A percentile compares a stretch with the other conserved stretches of the same genome.
Conservation (phyloP, 2,797 vertebrate genomes). For the Scomberomorus guttatus region DNA sequence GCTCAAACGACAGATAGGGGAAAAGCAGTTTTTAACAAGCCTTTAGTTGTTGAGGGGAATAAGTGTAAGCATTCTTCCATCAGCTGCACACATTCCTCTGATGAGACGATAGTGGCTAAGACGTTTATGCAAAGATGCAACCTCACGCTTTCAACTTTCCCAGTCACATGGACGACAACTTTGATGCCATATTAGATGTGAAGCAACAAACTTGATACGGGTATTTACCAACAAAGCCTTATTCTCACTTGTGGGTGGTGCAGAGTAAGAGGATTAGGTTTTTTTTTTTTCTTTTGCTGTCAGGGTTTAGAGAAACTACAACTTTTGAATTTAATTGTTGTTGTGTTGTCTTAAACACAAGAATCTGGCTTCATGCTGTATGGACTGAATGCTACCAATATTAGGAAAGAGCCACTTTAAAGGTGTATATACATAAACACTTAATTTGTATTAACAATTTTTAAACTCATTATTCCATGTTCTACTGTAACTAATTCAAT, state of each 20-base stretch:
- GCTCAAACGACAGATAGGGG: constrained; percentile 49
- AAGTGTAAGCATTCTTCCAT: constrained; percentile 81
- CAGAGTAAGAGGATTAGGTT: constrained; percentile 85
- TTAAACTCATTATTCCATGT: too few relatives aligned
- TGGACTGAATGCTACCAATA: background rate
- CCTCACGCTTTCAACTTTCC: constrained; percentile 77
- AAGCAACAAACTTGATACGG: constrained; percentile 83
- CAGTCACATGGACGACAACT: constrained; percentile 78
- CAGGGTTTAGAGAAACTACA: constrained; percentile 71
- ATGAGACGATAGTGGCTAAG: constrained; percentile 71
- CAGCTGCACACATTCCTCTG: constrained; percentile 79
- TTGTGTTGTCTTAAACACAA: constrained; percentile 70
- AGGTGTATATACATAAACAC: background rate
- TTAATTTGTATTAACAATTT: too few relatives aligned
- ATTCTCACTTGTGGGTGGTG: constrained; percentile 65
- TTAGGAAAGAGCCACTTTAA: background rate
- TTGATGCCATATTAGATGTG: constrained; percentile 81
- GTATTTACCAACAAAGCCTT: constrained; percentile 87
- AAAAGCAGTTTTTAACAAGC: constrained; percentile 84
- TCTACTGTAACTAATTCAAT: background rate
- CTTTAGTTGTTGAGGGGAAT: constrained; percentile 78
- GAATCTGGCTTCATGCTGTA: constrained; percentile 44
- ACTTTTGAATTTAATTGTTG: constrained; percentile 84
- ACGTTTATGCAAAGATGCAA: constrained; percentile 76
- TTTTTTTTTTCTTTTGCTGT: constrained; percentile 68